phyloP scores from a whole-genome alignment of 1,140 invertebrate genomes.

The Drosophila pseudoobscura region DNA sequence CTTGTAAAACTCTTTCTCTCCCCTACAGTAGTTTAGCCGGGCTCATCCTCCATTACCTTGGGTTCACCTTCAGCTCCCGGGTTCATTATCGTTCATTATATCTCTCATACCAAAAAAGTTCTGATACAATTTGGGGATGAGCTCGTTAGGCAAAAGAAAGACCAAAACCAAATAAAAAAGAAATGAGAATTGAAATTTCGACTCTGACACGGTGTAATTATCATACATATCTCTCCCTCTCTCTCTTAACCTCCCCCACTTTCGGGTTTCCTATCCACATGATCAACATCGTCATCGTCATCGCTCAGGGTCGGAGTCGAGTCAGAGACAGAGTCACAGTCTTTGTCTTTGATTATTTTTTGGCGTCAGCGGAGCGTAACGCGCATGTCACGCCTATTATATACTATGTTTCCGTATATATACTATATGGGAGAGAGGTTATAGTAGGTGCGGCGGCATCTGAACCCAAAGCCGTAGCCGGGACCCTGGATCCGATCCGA shows the following conservation, averaged over 20 bases:
- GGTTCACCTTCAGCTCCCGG: constrained; percentile 55
- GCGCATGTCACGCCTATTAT: constrained; percentile 82
- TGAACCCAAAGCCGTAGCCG: constrained; percentile 39
- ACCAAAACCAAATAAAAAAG: constrained; percentile 41
- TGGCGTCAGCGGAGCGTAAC: constrained; percentile 74
- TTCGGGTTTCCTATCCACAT: constrained; percentile 12
- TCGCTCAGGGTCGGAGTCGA: constrained; percentile 27
- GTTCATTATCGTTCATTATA: constrained; percentile 77
- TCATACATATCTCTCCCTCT: constrained; percentile 44
- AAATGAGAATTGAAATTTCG: constrained; percentile 55
- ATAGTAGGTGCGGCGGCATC: constrained; percentile 49
- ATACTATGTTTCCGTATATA: constrained; percentile 16
- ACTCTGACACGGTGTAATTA: constrained; percentile 72
- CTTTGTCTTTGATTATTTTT: constrained; percentile 82
- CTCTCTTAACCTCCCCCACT: constrained; percentile 42
- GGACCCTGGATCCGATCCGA: constrained; percentile 53
- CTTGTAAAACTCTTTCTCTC: neutral
- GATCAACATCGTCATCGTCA: constrained; percentile 69
- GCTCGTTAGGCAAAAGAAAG: constrained; percentile 50
- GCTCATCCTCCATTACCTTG: constrained; percentile 19
- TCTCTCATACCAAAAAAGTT: constrained; percentile 48
- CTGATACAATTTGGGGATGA: constrained; percentile 57
- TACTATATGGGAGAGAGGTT: constrained; percentile 42
- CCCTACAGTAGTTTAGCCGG: neutral
- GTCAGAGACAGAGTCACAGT: constrained; percentile 29